A percentile compares a stretch with the other conserved stretches of the same genome.
Conservation (phyloP, 2,797 vertebrate species). For the Perodicticus potto region DNA sequence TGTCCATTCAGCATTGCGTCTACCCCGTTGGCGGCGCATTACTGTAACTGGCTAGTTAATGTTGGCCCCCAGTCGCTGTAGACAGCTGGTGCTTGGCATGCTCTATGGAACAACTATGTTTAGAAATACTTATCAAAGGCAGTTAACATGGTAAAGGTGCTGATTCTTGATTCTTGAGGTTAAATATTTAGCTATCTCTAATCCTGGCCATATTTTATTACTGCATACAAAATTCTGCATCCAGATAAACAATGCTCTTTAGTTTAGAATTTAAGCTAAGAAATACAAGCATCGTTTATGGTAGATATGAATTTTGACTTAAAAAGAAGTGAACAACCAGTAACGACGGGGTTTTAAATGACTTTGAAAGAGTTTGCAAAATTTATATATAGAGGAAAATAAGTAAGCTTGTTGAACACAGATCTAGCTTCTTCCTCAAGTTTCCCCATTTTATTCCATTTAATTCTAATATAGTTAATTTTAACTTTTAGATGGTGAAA, state of each 20-base stretch:
- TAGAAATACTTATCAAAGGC: conserved; percentile 26
- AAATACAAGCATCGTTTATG: neutral
- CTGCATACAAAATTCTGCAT: neutral
- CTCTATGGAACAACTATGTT: neutral
- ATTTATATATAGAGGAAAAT: neutral
- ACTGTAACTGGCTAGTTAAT: neutral
- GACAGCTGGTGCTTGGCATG: neutral
- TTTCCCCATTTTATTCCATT: neutral
- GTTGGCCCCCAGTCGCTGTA: neutral
- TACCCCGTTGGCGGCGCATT: fast-evolving
- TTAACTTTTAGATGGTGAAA: neutral
- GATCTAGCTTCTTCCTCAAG: neutral
- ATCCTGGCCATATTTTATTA: neutral
- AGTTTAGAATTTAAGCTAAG: conserved; percentile 33
- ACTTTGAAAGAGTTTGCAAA: neutral
- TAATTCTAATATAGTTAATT: neutral
- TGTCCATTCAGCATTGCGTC: neutral
- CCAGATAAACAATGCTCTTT: neutral
- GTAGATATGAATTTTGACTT: neutral
- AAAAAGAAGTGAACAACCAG: neutral
- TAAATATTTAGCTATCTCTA: conserved; percentile 6
- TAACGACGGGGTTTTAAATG: neutral
- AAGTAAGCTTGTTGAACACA: neutral
- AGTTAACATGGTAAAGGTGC: conserved; percentile 31
- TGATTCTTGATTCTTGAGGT: conserved; percentile 45